These are phyloP conservation scores for Trachelus iudaicus DNA, from an alignment of 2,888 invertebrate species.

Conservation along the genomic window DNA sequence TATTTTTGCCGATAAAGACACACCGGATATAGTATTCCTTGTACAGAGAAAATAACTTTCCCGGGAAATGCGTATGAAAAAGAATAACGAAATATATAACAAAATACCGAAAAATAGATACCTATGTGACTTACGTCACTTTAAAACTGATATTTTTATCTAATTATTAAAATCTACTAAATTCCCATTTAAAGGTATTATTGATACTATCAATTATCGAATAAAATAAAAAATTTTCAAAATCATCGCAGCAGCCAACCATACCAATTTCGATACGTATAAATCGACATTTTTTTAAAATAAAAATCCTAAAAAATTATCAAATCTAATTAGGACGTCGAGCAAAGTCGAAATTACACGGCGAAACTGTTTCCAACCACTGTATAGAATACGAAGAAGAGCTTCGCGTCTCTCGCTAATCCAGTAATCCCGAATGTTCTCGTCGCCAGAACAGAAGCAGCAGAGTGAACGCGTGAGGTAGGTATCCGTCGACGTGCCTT, in stretches of 20 bases:
- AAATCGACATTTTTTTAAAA: too few relatives aligned
- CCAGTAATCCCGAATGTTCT: constrained; percentile 39
- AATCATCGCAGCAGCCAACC: neutral
- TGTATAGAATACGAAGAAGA: neutral
- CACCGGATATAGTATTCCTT: neutral
- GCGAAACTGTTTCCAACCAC: neutral
- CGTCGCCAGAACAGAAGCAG: constrained; percentile 28
- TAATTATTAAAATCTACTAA: neutral
- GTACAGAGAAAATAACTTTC: neutral
- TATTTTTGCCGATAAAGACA: neutral
- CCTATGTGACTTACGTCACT: neutral
- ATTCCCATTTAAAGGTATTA: neutral
- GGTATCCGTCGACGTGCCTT: neutral
- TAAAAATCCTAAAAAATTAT: neutral
- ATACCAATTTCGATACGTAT: too few relatives aligned
- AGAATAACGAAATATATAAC: too few relatives aligned
- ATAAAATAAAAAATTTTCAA: neutral
- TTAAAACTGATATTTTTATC: neutral
- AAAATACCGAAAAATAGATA: neutral
- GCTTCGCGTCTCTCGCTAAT: constrained; percentile 22
- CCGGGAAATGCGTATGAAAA: neutral
- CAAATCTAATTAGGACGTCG: neutral
- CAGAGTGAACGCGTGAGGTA: constrained; percentile 6
- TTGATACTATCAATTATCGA: neutral
- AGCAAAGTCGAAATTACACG: neutral